phyloP scores from a whole-genome alignment of 2,797 vertebrate species.

The Huso huso region DNA sequence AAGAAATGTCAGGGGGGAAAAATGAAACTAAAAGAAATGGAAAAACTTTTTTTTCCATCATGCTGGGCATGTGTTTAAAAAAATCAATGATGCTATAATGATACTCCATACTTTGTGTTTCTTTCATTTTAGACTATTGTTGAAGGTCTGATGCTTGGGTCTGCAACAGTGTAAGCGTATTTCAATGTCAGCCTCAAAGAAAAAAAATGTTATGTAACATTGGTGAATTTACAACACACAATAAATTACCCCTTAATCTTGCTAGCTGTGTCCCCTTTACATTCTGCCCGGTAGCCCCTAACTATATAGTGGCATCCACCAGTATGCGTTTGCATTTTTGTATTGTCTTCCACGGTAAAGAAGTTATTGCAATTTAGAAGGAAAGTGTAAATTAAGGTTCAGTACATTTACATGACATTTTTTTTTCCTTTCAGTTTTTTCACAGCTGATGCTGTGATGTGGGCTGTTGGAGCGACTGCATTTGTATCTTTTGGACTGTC shows the following conservation, averaged over 20 bases:
- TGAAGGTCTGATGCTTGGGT: slow-evolving; percentile 68
- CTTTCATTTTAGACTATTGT: slow-evolving; percentile 51
- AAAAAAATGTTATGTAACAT: background rate
- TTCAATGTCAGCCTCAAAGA: background rate
- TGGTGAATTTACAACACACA: background rate
- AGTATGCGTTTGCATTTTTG: background rate
- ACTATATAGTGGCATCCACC: too few species aligned
- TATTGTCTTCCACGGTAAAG: background rate
- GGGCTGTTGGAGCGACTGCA: slow-evolving; percentile 61
- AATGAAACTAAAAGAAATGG: too few species aligned
- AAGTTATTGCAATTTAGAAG: too few species aligned
- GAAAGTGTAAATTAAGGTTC: too few species aligned
- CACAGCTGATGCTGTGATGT: slow-evolving; percentile 54
- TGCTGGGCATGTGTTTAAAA: too few species aligned
- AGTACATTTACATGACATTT: background rate
- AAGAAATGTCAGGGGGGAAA: too few species aligned
- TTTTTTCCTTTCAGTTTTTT: slow-evolving; percentile 50
- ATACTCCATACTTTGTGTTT: background rate
- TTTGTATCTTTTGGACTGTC: slow-evolving; percentile 59
- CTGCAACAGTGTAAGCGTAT: slow-evolving; percentile 60
- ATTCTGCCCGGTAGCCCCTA: too few species aligned
- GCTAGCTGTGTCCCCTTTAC: too few species aligned
- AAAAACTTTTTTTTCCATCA: too few species aligned
- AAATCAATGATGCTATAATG: too few species aligned
- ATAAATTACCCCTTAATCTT: too few species aligned